Evolutionary conservation across 2,113 vertebrate species (phyloP), one percentile per base, ranked within the genome.

Genomic region (Syngnathus floridae): DNA sequence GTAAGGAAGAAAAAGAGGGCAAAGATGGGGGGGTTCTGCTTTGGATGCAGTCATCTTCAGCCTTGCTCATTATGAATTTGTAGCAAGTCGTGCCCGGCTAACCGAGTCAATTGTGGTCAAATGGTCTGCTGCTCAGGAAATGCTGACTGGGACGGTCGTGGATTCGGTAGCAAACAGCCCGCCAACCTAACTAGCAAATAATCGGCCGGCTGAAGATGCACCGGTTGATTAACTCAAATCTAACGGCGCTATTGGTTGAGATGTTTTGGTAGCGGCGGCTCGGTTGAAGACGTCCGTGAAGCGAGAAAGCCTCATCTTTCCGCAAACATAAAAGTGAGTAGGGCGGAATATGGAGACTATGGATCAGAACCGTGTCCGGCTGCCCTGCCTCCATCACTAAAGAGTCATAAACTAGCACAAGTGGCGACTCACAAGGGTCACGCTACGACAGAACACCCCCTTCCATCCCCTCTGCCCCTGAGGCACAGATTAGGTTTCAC

Each of bases 401-500:
- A 52, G 37, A 72, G 66, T 76, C 48, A 40, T 73, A 75, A 82
- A 84, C 52, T 61, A 45, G 19, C 52, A 64, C 43, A 72, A 72
- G 62, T 64, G 61, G 62, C 49, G 58, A 76, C 76, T 67, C 71
- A 57, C 60, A 52, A 38, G 74, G 41, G 48, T 70, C 75, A 72
- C 73, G 71, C 74, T 77, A 67, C 70, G 62, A 76, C 65, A 75
- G 71, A 73, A 72, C 66, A 65, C 57, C 11, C 58, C 56, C 56
- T 22, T 8, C 21, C 22, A 21, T 4, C 11, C 21, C 52, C 22
- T 5, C 22, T 22, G 1, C 22, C 26, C 22, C 26, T 3, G 26
- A 31, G 26, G 48, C 66, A 16, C 65, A 81, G 83, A 84, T 87
- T 85, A 51, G 73, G 82, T 86, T 87, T 83, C 76, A 73, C 88